Percentiles rank a stretch among this genome's conserved stretches.
phyloP scores from a whole-genome alignment of 2,113 vertebrate species.

The Pelecanoides urinatrix region DNA sequence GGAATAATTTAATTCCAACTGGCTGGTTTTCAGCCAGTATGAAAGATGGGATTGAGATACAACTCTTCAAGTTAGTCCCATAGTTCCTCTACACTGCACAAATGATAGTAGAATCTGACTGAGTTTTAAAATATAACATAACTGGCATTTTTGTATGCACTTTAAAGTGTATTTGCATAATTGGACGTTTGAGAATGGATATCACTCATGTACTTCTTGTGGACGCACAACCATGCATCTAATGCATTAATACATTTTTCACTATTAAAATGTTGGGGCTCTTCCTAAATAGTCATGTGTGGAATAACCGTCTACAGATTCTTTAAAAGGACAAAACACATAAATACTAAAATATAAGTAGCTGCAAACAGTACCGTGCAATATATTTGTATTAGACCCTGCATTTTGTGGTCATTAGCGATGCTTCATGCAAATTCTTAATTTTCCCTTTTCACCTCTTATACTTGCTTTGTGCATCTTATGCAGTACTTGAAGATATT shows the following conservation, averaged over 20 bases:
- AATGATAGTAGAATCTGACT: not conserved
- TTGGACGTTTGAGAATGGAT: not conserved
- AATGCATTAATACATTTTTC: not conserved
- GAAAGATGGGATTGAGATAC: not conserved
- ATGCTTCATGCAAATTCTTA: not conserved
- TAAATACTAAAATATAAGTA: not conserved
- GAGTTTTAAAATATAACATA: not conserved
- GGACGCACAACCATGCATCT: not conserved
- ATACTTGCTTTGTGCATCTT: not conserved
- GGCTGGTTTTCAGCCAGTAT: not conserved
- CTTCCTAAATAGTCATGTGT: not conserved
- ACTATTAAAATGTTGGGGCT: not conserved
- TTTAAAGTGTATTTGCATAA: not conserved
- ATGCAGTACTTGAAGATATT: not conserved
- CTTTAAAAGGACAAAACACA: not conserved
- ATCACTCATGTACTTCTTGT: not conserved
- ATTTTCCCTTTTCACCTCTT: not conserved
- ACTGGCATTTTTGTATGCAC: not conserved
- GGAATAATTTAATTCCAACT: not conserved
- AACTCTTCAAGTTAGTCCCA: not conserved
- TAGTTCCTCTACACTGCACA: not conserved
- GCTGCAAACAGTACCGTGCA: not conserved
- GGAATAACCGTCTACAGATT: not conserved
- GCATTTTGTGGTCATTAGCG: not conserved
- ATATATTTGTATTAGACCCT: not conserved